Conservation (phyloP, 2,888 invertebrate species). For the Amphipoea lucens region DNA sequence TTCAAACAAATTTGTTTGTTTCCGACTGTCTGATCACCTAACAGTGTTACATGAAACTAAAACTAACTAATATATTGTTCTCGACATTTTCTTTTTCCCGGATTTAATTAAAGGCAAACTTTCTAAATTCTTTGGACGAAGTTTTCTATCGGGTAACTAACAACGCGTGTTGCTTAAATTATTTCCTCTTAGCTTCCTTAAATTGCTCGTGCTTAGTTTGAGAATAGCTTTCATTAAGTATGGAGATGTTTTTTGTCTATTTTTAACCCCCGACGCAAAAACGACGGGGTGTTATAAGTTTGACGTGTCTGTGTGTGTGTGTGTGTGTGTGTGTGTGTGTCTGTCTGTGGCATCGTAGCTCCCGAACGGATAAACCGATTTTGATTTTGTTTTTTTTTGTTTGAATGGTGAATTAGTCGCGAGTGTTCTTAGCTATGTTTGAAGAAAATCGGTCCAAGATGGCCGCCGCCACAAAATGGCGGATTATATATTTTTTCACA, state of each 20-base stretch:
- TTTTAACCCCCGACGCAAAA: too few species aligned
- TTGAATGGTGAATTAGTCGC: too few species aligned
- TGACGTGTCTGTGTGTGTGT: too few species aligned
- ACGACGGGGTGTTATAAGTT: too few species aligned
- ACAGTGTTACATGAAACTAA: constrained; percentile 28
- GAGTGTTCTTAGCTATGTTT: too few species aligned
- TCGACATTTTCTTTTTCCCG: constrained; percentile 47
- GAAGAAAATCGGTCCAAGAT: too few species aligned
- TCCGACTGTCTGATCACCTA: constrained; percentile 34
- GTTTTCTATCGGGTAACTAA: constrained; percentile 61
- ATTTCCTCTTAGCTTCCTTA: constrained; percentile 52
- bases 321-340: too few species aligned
- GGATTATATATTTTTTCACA: too few species aligned
- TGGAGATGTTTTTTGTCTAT: constrained; percentile 15
- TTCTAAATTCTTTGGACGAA: constrained; percentile 60
- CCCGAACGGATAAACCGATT: too few species aligned
- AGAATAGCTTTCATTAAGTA: constrained; percentile 45
- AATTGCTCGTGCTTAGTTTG: constrained; percentile 45
- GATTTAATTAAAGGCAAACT: constrained; percentile 60
- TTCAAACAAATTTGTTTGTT: background rate
- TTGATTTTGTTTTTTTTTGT: too few species aligned
- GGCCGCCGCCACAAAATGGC: too few species aligned
- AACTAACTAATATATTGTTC: constrained; percentile 51
- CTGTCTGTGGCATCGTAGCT: too few species aligned
- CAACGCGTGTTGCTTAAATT: constrained; percentile 64